phyloP scores from a whole-genome alignment of 2,888 invertebrate species.

The Rugalucina vietnamica region DNA sequence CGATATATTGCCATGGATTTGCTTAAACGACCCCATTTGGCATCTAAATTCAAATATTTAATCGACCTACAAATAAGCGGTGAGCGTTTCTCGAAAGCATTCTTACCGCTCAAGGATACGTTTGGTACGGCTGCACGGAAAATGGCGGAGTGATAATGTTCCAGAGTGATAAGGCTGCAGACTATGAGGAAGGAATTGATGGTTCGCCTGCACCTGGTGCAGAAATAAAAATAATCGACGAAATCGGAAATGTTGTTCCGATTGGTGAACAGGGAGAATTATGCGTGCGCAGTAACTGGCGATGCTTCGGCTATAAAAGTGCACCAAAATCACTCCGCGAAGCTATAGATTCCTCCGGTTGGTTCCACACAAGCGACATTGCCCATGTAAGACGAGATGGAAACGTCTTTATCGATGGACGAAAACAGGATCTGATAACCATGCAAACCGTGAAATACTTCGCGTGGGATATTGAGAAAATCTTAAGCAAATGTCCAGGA shows the following conservation, averaged over 20 bases:
- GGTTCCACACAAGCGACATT: conserved; percentile 55
- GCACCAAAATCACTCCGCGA: conserved; percentile 11
- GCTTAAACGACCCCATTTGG: conserved; percentile 1
- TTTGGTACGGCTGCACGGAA: conserved; percentile 54
- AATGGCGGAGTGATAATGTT: conserved; percentile 19
- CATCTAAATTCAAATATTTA: conserved; percentile 32
- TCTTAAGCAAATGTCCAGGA: conserved; percentile 36
- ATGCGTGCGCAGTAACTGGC: conserved; percentile 37
- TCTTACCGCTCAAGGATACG: background rate
- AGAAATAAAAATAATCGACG: conserved; percentile 50
- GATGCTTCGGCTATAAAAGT: conserved; percentile 37
- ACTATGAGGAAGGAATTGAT: conserved; percentile 50
- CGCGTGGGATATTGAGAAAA: conserved; percentile 47
- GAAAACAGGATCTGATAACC: conserved; percentile 45
- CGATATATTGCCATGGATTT: conserved; percentile 47
- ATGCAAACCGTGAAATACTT: conserved; percentile 43
- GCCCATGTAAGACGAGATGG: conserved; percentile 46
- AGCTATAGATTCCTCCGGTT: conserved; percentile 30
- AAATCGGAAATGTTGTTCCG: conserved; percentile 27
- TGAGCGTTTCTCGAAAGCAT: conserved; percentile 29
- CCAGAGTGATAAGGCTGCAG: background rate
- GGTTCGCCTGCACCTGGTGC: conserved; percentile 42
- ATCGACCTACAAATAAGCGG: conserved; percentile 31
- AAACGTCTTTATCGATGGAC: conserved; percentile 46
- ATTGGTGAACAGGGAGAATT: conserved; percentile 42